A percentile compares a stretch with the other conserved stretches of the same genome.
Evolutionary conservation across 2,113 vertebrate species (phyloP).

Genomic region (Zootoca vivipara): DNA sequence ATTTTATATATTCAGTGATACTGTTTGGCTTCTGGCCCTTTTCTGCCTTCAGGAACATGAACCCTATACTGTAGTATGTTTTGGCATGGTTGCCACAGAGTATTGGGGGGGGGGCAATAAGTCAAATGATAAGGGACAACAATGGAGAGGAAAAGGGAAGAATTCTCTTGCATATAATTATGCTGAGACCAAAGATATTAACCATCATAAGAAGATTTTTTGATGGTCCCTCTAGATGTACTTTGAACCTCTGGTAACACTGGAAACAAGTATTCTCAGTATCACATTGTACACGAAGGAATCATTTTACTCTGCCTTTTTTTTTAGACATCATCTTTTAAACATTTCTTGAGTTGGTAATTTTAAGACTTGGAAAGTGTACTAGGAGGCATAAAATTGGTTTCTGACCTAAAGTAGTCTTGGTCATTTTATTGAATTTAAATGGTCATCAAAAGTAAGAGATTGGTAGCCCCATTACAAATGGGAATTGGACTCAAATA

Average conservation of each 20-base stretch:
- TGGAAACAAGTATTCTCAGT: background rate
- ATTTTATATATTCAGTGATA: background rate
- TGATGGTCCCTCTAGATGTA: background rate
- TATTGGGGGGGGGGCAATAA: background rate
- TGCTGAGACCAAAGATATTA: slow-evolving; percentile 47
- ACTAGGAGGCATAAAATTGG: background rate
- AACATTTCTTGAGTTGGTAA: background rate
- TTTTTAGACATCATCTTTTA: background rate
- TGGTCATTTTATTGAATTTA: background rate
- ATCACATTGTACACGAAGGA: background rate
- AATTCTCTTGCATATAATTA: slow-evolving; percentile 29
- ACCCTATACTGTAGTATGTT: slow-evolving; percentile 5
- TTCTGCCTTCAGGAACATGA: slow-evolving; percentile 5
- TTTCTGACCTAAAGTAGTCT: slow-evolving; percentile 6
- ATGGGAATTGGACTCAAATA: background rate
- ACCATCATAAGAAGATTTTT: slow-evolving; percentile 4
- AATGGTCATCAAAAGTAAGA: slow-evolving; percentile 8
- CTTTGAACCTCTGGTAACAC: background rate
- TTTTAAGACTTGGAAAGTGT: slow-evolving; percentile 17
- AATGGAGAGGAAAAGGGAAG: background rate
- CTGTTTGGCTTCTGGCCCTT: background rate
- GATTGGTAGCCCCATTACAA: background rate
- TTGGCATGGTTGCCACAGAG: slow-evolving; percentile 22
- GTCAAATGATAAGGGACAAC: background rate
- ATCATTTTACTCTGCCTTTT: background rate